Evolutionary conservation across 2,797 vertebrate species (phyloP).

Genomic region (Pipistrellus pipistrellus): DNA sequence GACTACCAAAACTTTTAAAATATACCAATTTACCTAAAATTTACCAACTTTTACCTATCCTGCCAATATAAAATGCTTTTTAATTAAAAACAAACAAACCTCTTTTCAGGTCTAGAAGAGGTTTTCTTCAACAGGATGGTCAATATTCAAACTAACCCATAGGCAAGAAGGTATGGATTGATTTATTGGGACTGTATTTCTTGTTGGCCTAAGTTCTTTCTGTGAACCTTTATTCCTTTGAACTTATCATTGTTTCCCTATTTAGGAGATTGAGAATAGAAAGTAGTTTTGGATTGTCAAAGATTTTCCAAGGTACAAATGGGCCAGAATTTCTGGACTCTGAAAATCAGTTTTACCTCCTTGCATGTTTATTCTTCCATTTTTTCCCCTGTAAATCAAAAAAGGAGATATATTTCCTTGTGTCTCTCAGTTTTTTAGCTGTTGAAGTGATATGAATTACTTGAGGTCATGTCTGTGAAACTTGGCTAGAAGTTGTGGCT

Average conservation of each 20-base stretch:
- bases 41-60: constrained; percentile 40
- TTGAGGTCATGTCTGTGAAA: constrained; percentile 23
- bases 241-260: constrained; percentile 23
- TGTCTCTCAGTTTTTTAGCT: not conserved
- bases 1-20: constrained; percentile 23
- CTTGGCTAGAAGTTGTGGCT: constrained; percentile 19
- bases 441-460: not conserved
- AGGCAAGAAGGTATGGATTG: constrained; percentile 29
- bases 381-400: not conserved
- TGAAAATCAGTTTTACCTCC: constrained; percentile 48
- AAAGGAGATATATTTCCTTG: not conserved
- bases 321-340: not conserved
- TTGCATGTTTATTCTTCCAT: not conserved
- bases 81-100: not conserved
- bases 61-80: constrained; percentile 17
- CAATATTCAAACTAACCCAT: constrained; percentile 22
- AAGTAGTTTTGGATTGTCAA: not conserved
- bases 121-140: constrained; percentile 42
- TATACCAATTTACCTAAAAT: constrained; percentile 12
- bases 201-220: constrained; percentile 9
- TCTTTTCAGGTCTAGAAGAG: constrained; percentile 7
- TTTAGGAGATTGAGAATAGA: not conserved
- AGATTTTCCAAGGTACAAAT: constrained; percentile 3
- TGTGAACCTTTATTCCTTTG: constrained; percentile 57
- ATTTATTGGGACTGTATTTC: constrained; percentile 53